Conservation (phyloP, 2,113 vertebrate species). For the Sinocyclocheilus anshuiensis region DNA sequence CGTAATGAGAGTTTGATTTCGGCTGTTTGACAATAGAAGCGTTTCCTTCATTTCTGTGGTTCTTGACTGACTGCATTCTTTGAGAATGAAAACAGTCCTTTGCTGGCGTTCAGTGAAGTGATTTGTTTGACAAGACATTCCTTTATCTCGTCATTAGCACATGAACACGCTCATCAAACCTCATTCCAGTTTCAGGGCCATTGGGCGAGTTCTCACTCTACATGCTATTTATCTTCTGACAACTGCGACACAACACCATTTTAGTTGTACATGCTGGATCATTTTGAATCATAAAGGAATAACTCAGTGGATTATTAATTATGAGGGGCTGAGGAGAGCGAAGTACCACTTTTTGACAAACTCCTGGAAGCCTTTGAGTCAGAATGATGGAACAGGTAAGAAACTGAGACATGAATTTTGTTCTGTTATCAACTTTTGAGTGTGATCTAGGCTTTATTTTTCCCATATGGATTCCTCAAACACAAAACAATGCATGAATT, state of each 20-base stretch:
- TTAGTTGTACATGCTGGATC: slow-evolving; percentile 3
- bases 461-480: neutral
- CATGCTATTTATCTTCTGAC: neutral
- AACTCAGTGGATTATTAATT: slow-evolving; percentile 16
- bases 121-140: slow-evolving; percentile 71
- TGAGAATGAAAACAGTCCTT: slow-evolving; percentile 41
- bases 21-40: neutral
- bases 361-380: neutral
- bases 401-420: neutral
- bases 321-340: neutral
- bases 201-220: neutral
- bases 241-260: slow-evolving; percentile 21
- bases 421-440: neutral
- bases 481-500: neutral
- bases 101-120: slow-evolving; percentile 33
- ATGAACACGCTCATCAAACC: slow-evolving; percentile 40
- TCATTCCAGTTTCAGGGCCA: slow-evolving; percentile 56
- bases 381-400: slow-evolving; percentile 53
- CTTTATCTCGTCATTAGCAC: slow-evolving; percentile 55
- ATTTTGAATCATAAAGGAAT: neutral
- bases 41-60: slow-evolving; percentile 6
- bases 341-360: neutral
- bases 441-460: neutral
- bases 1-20: slow-evolving; percentile 2
- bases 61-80: slow-evolving; percentile 73